Conservation (phyloP, 2,888 invertebrate species). For the Brachypterus glaber region DNA sequence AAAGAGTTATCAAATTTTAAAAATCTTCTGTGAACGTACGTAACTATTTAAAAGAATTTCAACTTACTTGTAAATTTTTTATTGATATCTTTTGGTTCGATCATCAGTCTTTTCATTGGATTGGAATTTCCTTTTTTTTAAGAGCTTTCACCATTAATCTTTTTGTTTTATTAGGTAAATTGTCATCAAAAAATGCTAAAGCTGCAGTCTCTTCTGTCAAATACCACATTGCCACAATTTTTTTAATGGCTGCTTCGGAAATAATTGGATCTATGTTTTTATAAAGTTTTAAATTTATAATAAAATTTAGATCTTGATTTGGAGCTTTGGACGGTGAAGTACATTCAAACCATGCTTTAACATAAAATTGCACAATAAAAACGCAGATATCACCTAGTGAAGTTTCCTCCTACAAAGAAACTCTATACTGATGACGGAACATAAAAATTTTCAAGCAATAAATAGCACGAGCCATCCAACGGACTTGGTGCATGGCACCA, state of each 20-base stretch:
- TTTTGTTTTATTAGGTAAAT: too few species aligned
- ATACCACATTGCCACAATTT: constrained; percentile 12
- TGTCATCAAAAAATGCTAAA: constrained; percentile 12
- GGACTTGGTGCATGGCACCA: background rate
- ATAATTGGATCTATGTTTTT: background rate
- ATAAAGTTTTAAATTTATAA: constrained; percentile 1
- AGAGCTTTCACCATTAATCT: too few species aligned
- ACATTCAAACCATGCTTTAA: background rate
- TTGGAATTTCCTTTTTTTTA: too few species aligned
- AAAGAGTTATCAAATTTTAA: too few species aligned
- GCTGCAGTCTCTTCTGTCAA: constrained; percentile 9
- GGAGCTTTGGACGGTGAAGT: constrained; percentile 15
- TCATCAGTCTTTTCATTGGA: too few species aligned
- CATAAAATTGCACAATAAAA: constrained; percentile 17
- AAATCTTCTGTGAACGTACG: too few species aligned
- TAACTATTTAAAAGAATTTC: too few species aligned
- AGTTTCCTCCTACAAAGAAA: constrained; percentile 17
- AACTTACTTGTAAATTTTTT: too few species aligned
- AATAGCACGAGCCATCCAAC: background rate
- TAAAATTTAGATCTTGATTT: constrained; percentile 6
- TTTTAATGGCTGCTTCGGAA: constrained; percentile 4
- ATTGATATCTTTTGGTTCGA: too few species aligned
- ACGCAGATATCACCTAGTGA: constrained; percentile 19
- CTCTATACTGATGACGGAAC: constrained; percentile 20
- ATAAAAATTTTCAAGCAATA: constrained; percentile 14